phyloP scores from a whole-genome alignment of 2,113 vertebrate genomes.

The Megaleporinus macrocephalus region DNA sequence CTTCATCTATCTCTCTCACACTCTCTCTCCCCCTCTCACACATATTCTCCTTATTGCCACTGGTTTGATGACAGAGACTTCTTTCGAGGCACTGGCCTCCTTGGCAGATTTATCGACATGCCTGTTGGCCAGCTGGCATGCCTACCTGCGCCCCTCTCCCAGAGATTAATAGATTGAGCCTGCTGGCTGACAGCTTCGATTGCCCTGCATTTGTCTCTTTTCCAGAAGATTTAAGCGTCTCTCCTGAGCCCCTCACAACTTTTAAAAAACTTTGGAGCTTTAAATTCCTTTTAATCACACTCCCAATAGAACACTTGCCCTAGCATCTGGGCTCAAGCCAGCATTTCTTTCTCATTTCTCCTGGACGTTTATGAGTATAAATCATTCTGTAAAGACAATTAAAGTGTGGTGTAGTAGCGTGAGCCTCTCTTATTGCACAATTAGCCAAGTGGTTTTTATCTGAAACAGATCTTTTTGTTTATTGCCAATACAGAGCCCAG shows the following conservation, averaged over 20 bases:
- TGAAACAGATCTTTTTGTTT: neutral
- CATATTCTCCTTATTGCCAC: constrained; percentile 58
- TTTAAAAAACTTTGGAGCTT: constrained; percentile 53
- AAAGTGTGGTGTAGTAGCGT: neutral
- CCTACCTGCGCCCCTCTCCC: constrained; percentile 56
- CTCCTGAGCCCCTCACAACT: constrained; percentile 56
- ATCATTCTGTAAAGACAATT: constrained; percentile 7
- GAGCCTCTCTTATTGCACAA: neutral
- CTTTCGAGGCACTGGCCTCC: constrained; percentile 55
- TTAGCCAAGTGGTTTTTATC: constrained; percentile 5
- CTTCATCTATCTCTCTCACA: neutral
- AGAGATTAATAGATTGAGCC: constrained; percentile 71
- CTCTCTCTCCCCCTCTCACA: neutral
- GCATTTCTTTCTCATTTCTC: neutral
- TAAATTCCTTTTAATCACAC: constrained; percentile 48
- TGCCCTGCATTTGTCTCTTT: constrained; percentile 70
- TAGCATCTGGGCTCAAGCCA: neutral
- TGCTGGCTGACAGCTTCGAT: constrained; percentile 69
- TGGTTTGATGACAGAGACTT: constrained; percentile 52
- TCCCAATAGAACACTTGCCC: neutral
- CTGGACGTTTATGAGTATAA: neutral
- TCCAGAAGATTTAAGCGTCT: constrained; percentile 66
- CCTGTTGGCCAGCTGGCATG: constrained; percentile 70
- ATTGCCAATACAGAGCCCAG: constrained; percentile 9
- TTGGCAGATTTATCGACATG: constrained; percentile 70